These are phyloP conservation scores for Eidolon dupreanum DNA, from an alignment of 2,797 vertebrate genomes.

Conservation along the genomic window DNA sequence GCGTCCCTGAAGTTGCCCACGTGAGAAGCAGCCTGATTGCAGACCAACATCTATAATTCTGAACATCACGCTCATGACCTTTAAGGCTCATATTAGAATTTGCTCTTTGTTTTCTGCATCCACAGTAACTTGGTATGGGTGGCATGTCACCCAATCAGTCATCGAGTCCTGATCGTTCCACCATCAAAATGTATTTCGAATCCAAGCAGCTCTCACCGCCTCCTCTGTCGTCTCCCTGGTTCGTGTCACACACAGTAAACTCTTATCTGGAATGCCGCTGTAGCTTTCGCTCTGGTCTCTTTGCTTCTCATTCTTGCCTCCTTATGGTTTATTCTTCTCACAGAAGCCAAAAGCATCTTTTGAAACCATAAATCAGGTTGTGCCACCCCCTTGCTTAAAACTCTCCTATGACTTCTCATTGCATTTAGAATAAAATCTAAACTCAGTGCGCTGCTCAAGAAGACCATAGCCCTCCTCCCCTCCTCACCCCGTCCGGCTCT, in stretches of 20 bases:
- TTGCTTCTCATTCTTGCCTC: not conserved
- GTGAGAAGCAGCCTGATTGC: not conserved
- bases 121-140: not conserved
- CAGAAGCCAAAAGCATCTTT: not conserved
- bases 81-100: not conserved
- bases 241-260: accelerated
- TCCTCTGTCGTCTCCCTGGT: not conserved
- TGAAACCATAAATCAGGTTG: not conserved
- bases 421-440: not conserved
- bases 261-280: not conserved
- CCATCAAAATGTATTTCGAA: not conserved
- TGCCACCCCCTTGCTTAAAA: not conserved
- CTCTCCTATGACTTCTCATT: not conserved
- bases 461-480: no score
- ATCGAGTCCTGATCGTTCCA: not conserved
- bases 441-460: not conserved
- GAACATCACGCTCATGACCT: not conserved
- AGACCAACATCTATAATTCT: not conserved
- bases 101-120: not conserved
- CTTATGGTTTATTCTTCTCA: not conserved
- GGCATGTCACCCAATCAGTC: not conserved
- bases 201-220: not conserved
- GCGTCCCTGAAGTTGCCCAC: not conserved
- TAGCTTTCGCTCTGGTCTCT: not conserved
- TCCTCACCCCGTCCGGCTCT: not conserved